Evolutionary conservation across 2,888 invertebrate genomes (phyloP).

Genomic region (Drosophila anceps): DNA sequence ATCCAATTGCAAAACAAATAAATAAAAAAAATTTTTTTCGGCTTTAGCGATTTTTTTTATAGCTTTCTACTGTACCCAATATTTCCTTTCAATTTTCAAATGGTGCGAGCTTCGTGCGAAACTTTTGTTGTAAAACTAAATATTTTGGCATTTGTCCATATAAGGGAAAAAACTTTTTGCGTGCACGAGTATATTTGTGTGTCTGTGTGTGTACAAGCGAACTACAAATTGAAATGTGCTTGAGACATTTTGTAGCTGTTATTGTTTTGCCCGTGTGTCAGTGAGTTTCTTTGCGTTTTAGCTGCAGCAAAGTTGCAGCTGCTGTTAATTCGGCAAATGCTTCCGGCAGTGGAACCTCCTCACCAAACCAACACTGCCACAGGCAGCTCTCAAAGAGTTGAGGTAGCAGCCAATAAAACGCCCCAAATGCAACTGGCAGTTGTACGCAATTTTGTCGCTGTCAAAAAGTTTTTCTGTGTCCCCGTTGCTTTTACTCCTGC

Average conservation of each 20-base stretch:
- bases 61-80: conserved; percentile 44
- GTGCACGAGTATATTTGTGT: conserved; percentile 11
- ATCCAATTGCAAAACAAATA: conserved; percentile 29
- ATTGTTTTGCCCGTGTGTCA: conserved; percentile 66
- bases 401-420: conserved; percentile 16
- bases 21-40: conserved; percentile 36
- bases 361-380: conserved; percentile 4
- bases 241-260: conserved; percentile 71
- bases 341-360: conserved; percentile 32
- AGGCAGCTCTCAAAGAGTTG: conserved; percentile 30
- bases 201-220: conserved; percentile 13
- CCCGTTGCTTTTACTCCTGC: conserved; percentile 27
- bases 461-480: conserved; percentile 71
- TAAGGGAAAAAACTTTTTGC: conserved; percentile 49
- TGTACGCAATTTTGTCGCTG: conserved; percentile 75
- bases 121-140: conserved; percentile 73
- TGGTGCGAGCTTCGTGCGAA: conserved; percentile 38
- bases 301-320: conserved; percentile 69
- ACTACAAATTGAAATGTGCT: conserved; percentile 76
- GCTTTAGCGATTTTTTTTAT: conserved; percentile 16
- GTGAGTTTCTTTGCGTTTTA: conserved; percentile 56
- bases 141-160: conserved; percentile 74
- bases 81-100: conserved; percentile 78
- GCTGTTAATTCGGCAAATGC: conserved; percentile 76
- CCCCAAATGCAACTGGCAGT: conserved; percentile 70